These are phyloP conservation scores for Octopus sinensis DNA, from an alignment of 1,140 invertebrate genomes.

Conservation along the genomic window DNA sequence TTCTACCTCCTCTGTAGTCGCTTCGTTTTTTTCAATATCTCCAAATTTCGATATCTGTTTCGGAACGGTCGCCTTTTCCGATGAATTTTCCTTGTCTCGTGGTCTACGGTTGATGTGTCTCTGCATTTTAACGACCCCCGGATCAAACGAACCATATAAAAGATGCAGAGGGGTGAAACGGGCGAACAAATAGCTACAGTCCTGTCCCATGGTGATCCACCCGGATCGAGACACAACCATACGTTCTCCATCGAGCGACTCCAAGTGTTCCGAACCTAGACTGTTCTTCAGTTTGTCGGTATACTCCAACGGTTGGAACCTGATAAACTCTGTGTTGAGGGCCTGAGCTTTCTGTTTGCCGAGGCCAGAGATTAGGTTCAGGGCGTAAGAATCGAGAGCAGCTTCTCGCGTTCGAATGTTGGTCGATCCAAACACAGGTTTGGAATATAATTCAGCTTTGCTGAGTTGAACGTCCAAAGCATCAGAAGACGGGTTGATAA, in stretches of 20 bases:
- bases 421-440: background rate
- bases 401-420: conserved; percentile 29
- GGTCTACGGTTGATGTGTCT: conserved; percentile 20
- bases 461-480: background rate
- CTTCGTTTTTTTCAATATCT: conserved; percentile 36
- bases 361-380: conserved; percentile 30
- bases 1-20: conserved; percentile 47
- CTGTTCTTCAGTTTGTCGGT: conserved; percentile 24
- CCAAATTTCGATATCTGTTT: conserved; percentile 37
- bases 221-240: background rate
- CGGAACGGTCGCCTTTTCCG: conserved; percentile 38
- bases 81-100: conserved; percentile 27
- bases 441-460: background rate
- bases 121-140: conserved; percentile 18
- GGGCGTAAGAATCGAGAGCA: conserved; percentile 33
- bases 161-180: background rate
- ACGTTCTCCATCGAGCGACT: conserved; percentile 12
- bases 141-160: conserved; percentile 12
- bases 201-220: background rate
- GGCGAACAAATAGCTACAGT: background rate
- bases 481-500: background rate
- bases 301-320: conserved; percentile 36
- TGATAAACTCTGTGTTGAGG: conserved; percentile 36
- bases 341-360: conserved; percentile 39
- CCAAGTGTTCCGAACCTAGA: background rate